phyloP scores from a whole-genome alignment of 2,797 vertebrate species.

The Dendrocincla fuliginosa region DNA sequence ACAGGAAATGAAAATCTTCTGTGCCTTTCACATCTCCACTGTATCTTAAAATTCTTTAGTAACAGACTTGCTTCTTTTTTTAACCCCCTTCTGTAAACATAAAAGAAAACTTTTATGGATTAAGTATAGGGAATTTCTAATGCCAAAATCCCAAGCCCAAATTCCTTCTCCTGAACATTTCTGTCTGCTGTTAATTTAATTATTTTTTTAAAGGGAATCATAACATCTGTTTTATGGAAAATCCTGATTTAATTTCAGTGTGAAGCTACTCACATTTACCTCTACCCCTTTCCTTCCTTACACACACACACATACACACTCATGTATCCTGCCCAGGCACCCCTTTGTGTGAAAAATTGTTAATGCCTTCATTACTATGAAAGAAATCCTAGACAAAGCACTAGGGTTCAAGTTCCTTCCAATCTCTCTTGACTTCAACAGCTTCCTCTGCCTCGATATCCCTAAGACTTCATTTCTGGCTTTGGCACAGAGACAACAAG shows the following conservation, averaged over 20 bases:
- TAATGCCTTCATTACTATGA: conserved; percentile 17
- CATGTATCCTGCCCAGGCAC: neutral
- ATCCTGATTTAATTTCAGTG: conserved; percentile 37
- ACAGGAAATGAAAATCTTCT: conserved; percentile 98
- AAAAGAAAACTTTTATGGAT: conserved; percentile 71
- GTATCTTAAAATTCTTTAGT: conserved; percentile 83
- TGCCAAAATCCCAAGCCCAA: conserved; percentile 26
- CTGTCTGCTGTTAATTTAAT: conserved; percentile 42
- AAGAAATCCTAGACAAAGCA: conserved; percentile 57
- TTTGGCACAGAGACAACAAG: neutral
- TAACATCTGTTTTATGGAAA: conserved; percentile 71
- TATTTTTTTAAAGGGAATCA: conserved; percentile 16
- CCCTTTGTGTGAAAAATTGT: conserved; percentile 26
- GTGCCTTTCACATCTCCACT: conserved; percentile 76
- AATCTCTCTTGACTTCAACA: conserved; percentile 18
- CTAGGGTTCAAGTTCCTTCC: conserved; percentile 28
- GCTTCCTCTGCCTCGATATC: conserved; percentile 1
- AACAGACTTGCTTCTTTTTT: conserved; percentile 67
- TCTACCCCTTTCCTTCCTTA: neutral
- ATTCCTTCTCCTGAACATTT: conserved; percentile 44
- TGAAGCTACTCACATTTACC: neutral
- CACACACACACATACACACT: neutral
- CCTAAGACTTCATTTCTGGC: conserved; percentile 21
- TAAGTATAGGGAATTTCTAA: conserved; percentile 44
- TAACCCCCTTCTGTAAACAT: conserved; percentile 68